Conservation (phyloP, 2,113 vertebrate genomes). For the Nettapus auritus region DNA sequence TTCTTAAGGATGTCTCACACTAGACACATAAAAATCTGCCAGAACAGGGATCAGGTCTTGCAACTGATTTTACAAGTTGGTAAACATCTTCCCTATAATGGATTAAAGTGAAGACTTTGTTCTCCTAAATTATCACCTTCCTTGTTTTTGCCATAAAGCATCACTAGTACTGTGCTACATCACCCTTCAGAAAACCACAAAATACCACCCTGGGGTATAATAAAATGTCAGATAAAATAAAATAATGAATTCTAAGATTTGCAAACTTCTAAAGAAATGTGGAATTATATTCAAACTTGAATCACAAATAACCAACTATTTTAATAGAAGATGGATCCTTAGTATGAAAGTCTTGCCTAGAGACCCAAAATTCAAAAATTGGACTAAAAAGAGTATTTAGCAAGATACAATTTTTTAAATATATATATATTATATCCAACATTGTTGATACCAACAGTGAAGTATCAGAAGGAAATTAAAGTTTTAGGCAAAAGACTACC, state of each 20-base stretch:
- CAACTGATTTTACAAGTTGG: background rate
- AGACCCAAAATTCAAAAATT: background rate
- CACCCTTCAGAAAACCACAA: fast-evolving
- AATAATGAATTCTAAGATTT: background rate
- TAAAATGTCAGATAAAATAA: background rate
- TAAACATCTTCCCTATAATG: background rate
- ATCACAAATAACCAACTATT: background rate
- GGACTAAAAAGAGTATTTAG: background rate
- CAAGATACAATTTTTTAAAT: background rate
- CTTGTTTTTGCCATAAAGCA: background rate
- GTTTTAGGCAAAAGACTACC: background rate
- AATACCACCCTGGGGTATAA: background rate
- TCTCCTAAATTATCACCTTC: background rate
- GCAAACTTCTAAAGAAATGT: background rate
- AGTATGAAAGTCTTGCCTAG: background rate
- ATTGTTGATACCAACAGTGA: background rate
- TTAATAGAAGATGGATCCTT: background rate
- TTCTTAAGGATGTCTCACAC: background rate
- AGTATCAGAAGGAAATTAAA: background rate
- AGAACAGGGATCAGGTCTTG: background rate
- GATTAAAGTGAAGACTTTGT: background rate
- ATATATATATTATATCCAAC: background rate
- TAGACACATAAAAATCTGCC: background rate
- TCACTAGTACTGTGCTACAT: fast-evolving
- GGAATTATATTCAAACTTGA: background rate